Conservation (phyloP, 2,797 vertebrate species). For the Eulemur albifrons region DNA sequence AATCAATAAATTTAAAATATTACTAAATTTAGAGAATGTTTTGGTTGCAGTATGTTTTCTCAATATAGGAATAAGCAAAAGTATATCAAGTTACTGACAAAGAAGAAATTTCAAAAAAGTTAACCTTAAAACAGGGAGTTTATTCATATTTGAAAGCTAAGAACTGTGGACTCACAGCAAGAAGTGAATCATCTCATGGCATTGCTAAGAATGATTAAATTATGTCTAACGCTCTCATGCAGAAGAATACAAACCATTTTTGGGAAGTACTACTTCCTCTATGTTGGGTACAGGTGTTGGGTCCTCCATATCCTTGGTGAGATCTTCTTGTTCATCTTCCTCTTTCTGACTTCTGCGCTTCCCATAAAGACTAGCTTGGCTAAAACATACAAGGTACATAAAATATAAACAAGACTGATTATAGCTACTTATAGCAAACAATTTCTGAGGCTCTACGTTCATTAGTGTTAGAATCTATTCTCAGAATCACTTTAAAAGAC, state of each 20-base stretch:
- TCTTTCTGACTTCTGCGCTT: constrained; percentile 94
- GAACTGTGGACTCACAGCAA: neutral
- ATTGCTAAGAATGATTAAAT: neutral
- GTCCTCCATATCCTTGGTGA: constrained; percentile 97
- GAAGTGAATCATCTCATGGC: rapidly evolving
- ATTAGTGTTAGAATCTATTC: neutral
- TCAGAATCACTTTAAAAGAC: neutral
- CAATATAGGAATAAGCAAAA: neutral
- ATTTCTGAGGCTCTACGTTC: neutral
- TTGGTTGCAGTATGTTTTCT: neutral
- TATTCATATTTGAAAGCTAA: neutral
- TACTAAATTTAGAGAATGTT: neutral
- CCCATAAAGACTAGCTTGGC: constrained; percentile 92
- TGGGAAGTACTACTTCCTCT: constrained; percentile 95
- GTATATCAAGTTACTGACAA: neutral
- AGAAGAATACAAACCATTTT: constrained; percentile 88
- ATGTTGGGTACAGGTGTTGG: constrained; percentile 96
- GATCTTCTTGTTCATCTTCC: constrained; percentile 96
- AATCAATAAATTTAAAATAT: neutral
- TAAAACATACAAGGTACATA: constrained; percentile 73
- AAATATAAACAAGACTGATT: neutral
- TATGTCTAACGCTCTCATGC: rapidly evolving
- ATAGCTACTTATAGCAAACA: neutral
- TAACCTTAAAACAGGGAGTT: neutral
- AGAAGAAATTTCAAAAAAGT: neutral